Evolutionary conservation across 2,888 invertebrate genomes (phyloP), one percentile per base, ranked within the genome.

Genomic region (Amiota communis): DNA sequence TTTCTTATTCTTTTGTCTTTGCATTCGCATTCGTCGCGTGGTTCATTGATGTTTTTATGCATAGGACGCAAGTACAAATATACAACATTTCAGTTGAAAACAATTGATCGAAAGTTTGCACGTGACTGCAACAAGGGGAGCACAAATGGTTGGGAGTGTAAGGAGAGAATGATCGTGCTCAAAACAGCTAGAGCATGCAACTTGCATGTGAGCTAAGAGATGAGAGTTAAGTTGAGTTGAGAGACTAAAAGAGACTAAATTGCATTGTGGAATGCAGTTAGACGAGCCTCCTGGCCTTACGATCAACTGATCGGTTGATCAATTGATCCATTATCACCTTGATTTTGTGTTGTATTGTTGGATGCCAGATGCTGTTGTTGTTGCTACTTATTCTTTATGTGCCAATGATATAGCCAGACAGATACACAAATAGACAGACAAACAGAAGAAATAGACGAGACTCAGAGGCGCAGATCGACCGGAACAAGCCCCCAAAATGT

Each of bases 241-340:
- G n/a, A n/a, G 12, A 59, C 20, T 20, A 12, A 59, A 11, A 59
- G 59, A 23, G 63, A 36, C 13, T 36, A 36, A 13, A 17, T 4
- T n/a, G 46, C 46, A 46, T 36, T 17, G 11, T 23, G 67, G 67
- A 68, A 51, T 68, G 67, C 51, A 68, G 67, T 68, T 68, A 36
- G 67, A 53, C 67, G 67, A 68, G 67, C 67, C 67, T 23, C 67
- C 23, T 15, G 17, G n/a, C 57, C 10, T 6, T n/a, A 8, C 15
- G 23, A 23, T 36, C 36, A 36, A 36, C 23, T 3, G 1, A 23
- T 36, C 36, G 36, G 36, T 36, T 36, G 36, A 36, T 36, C 4
- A 36, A 36, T 36, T 36, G 36, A 36, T 36, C 36, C 36, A 36
- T 36, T 36, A 36, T 36, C 36, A 36, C 36, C 36, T 36, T 36